Percentiles rank a stretch among this genome's conserved stretches.
Conservation (phyloP, 2,113 vertebrate genomes). For the Nasalis larvatus region DNA sequence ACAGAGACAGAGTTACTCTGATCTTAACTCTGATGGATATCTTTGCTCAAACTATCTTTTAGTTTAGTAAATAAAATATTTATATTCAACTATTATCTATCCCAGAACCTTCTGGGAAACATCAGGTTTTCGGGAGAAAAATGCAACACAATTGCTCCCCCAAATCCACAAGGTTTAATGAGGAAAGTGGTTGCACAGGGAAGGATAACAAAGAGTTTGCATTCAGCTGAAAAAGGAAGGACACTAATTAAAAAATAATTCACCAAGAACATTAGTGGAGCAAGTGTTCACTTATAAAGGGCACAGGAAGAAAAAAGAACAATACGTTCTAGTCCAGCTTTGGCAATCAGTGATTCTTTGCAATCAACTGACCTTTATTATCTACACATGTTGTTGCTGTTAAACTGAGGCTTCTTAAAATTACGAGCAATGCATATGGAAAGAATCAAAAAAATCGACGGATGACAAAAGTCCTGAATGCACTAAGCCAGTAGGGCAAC, state of each 20-base stretch:
- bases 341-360: not conserved
- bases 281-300: constrained; percentile 37
- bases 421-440: not conserved
- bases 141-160: not conserved
- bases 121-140: not conserved
- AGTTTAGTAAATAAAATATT: not conserved
- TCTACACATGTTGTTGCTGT: not conserved
- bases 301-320: not conserved
- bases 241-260: constrained; percentile 27
- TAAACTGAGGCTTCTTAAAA: constrained; percentile 10
- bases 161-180: not conserved
- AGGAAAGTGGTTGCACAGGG: not conserved
- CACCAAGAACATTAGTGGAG: not conserved
- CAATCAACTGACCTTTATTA: constrained; percentile 1
- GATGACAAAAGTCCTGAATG: not conserved
- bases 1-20: not conserved
- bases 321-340: not conserved
- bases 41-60: not conserved
- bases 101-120: constrained; percentile 2
- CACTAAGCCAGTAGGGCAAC: not conserved
- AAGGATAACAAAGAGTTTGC: not conserved
- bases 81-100: not conserved
- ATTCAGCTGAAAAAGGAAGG: not conserved
- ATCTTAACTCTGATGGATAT: not conserved
- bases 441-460: not conserved